Percentiles rank a stretch among this genome's conserved stretches.
These are phyloP conservation scores for Anthrax anthrax DNA, from an alignment of 2,888 invertebrate genomes.

Conservation along the genomic window DNA sequence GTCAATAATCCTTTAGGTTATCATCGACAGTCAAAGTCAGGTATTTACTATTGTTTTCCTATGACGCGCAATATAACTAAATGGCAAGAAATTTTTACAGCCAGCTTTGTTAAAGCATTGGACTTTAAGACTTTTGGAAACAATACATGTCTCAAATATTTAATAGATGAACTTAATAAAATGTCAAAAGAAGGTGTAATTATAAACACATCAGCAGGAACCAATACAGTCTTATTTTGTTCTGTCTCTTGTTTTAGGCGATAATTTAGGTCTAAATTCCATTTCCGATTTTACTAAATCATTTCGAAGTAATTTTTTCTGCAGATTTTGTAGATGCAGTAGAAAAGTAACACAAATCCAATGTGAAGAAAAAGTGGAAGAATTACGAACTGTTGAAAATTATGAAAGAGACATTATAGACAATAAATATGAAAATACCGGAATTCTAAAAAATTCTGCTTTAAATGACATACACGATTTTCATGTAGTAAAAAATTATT, in stretches of 20 bases:
- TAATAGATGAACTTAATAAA: conserved; percentile 4
- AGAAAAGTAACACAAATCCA: not conserved
- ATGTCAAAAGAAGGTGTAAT: not conserved
- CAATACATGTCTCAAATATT: conserved; percentile 1
- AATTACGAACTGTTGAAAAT: not conserved
- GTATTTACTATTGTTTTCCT: too few relatives aligned
- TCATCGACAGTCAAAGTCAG: too few relatives aligned
- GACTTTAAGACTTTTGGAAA: conserved; percentile 8
- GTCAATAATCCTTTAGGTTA: too few relatives aligned
- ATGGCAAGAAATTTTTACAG: too few relatives aligned
- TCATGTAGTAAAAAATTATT: conserved; percentile 7
- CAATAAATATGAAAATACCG: conserved; percentile 1
- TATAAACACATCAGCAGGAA: conserved; percentile 1
- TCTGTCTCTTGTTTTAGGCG: conserved; percentile 6
- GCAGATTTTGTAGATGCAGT: conserved; percentile 6
- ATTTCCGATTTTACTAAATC: conserved; percentile 5
- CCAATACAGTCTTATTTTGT: conserved; percentile 5
- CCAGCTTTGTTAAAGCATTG: not conserved
- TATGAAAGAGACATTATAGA: not conserved
- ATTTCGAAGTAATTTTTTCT: conserved; percentile 7
- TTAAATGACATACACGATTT: conserved; percentile 9
- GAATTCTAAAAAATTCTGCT: conserved; percentile 4
- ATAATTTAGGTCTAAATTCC: conserved; percentile 10
- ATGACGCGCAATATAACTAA: too few relatives aligned
- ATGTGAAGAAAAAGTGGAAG: not conserved